A percentile compares a stretch with the other conserved stretches of the same genome.
These are phyloP conservation scores for Norana najaformis DNA, from an alignment of 2,888 invertebrate species.

Conservation along the genomic window DNA sequence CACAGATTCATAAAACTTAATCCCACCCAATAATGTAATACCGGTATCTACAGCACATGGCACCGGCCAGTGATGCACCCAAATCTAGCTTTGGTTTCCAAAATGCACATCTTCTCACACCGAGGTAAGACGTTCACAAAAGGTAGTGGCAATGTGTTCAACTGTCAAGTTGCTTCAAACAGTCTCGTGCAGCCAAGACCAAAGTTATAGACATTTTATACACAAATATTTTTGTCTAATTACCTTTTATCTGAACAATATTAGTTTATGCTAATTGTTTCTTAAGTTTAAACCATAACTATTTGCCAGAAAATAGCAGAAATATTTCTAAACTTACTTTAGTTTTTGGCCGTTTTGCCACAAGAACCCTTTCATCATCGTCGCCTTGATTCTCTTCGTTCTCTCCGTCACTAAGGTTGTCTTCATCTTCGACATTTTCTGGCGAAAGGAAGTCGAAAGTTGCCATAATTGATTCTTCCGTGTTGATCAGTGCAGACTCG, in stretches of 20 bases:
- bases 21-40: no score
- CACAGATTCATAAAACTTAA: no score
- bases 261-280: neutral
- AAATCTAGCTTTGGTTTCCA: no score
- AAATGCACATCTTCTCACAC: no score
- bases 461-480: slow-evolving; percentile 89
- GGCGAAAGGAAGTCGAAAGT: slow-evolving; percentile 91
- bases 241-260: neutral
- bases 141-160: no score
- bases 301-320: neutral
- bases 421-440: slow-evolving; percentile 57
- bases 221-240: neutral
- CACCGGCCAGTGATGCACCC: no score
- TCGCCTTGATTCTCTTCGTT: slow-evolving; percentile 37
- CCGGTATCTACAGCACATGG: no score
- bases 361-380: slow-evolving; percentile 29
- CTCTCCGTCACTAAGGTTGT: slow-evolving; percentile 39
- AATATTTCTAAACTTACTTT: slow-evolving; percentile 46
- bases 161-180: no score
- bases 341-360: slow-evolving; percentile 50
- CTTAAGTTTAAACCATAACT: neutral
- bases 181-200: no score
- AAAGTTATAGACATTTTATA: neutral
- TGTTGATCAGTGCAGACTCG: slow-evolving; percentile 76
- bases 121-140: no score